Percentiles rank a stretch among this genome's conserved stretches.
Evolutionary conservation across 2,888 invertebrate species (phyloP).

Genomic region (Eristalis tenax): DNA sequence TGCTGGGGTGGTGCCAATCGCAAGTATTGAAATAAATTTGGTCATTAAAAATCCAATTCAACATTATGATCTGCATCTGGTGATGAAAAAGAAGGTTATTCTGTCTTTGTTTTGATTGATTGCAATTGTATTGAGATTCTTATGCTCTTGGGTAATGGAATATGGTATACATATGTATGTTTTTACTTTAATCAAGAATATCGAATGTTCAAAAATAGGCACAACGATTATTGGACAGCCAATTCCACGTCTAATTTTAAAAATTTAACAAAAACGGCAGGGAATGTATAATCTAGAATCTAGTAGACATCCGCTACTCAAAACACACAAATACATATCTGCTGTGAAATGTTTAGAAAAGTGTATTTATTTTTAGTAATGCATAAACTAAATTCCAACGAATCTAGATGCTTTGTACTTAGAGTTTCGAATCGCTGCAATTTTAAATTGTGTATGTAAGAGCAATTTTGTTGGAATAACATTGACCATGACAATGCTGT

Average conservation of each 20-base stretch:
- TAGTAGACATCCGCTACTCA: constrained; percentile 13
- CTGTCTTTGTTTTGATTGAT: neutral
- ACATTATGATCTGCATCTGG: neutral
- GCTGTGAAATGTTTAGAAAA: constrained; percentile 2
- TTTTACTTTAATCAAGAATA: neutral
- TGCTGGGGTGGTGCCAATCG: neutral
- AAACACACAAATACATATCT: neutral
- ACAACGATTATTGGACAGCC: constrained; percentile 12
- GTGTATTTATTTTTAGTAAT: constrained; percentile 41
- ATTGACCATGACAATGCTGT: neutral
- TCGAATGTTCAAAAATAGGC: constrained; percentile 22
- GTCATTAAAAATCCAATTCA: neutral
- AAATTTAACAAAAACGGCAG: constrained; percentile 20
- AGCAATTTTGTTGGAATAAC: neutral
- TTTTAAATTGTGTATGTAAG: neutral
- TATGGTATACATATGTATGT: too few relatives aligned
- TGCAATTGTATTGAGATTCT: too few relatives aligned
- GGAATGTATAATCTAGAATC: constrained; percentile 35
- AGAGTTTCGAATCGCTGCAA: constrained; percentile 1
- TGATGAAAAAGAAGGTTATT: neutral
- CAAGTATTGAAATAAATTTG: neutral
- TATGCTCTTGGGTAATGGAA: neutral
- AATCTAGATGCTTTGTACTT: neutral
- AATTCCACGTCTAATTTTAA: constrained; percentile 38
- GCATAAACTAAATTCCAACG: constrained; percentile 21